Base-by-base conservation (phyloP, 2,888 invertebrate genomes). In the Patella pellucida region DNA sequence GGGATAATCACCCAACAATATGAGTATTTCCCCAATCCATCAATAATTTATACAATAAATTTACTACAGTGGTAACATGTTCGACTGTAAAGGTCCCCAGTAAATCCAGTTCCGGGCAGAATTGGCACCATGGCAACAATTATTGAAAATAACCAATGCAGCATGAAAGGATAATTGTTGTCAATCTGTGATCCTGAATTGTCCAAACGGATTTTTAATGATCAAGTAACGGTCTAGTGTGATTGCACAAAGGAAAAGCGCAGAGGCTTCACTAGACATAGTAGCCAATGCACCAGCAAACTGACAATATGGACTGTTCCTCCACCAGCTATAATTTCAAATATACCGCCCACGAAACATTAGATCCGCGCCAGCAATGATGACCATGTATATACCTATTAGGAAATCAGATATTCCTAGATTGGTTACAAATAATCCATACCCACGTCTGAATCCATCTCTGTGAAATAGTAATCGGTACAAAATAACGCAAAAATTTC, bases 161-260 rank as follows among this genome's bases (percentile, higher is more conserved):
- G 0, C 74, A 41, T 16, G 84, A 82, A 1, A 84, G 69, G 68
- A 78, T 77, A 27, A 85, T 78, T 3, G 87, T 83, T 7, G 75
- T 79, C 19, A 79, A 80, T 14, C 79, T 69, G 9, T 83, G 52
- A 89, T 84, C 23, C 74, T 70, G 16, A 75, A 67, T 27, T 76
- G 76, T 4, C 81, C 92, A 72, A 94, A 89, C 16, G 94, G 93
- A 79, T 93, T 91, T n/a, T 93, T 92, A 50, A 94, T 93, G 1
- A 93, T 93, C 79, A 93, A 91, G 82, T 93, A 92, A 16, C 94
- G 92, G 86, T 94, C 94, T 90, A 93, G 92, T 0, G 94, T 94
- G 75, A 94, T 93, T 77, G 94, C 83, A 0, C 93, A 92, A 16
- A 94, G 90, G 71, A 93, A 92, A 78, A 94, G 86, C 1, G 93